Evolutionary conservation across 2,888 invertebrate species (phyloP).

Genomic region (Nomada ferruginata): DNA sequence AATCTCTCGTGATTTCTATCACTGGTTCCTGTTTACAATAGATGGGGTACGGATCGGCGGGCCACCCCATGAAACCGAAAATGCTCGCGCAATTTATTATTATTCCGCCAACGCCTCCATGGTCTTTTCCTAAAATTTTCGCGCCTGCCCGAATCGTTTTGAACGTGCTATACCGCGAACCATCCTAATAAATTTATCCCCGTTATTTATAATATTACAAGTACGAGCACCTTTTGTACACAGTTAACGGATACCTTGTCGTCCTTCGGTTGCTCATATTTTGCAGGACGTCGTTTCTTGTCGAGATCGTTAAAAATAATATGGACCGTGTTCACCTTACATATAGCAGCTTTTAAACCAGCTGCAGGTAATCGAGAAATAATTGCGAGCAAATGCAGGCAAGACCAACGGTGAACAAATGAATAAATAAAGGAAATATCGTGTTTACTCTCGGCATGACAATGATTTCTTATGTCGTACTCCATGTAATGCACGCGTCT

Average conservation of each 20-base stretch:
- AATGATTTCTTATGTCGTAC: slow-evolving; percentile 79
- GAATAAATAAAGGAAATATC: neutral
- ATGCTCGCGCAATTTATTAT: slow-evolving; percentile 88
- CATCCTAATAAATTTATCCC: neutral
- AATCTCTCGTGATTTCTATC: slow-evolving; percentile 66
- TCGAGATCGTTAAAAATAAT: slow-evolving; percentile 75
- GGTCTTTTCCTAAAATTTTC: slow-evolving; percentile 82
- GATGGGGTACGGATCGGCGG: slow-evolving; percentile 69
- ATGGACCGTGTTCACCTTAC: slow-evolving; percentile 62
- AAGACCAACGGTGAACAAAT: no score
- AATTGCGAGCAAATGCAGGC: neutral
- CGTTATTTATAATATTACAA: neutral
- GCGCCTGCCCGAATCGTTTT: slow-evolving; percentile 76
- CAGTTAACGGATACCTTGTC: neutral
- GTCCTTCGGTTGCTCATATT: neutral
- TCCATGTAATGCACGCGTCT: slow-evolving; percentile 78
- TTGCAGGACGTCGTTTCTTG: slow-evolving; percentile 23
- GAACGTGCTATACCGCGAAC: slow-evolving; percentile 59
- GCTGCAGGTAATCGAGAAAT: slow-evolving; percentile 42
- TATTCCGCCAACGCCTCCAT: slow-evolving; percentile 85
- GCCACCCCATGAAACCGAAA: slow-evolving; percentile 84
- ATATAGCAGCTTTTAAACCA: slow-evolving; percentile 55
- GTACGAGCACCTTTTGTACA: neutral
- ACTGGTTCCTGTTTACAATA: slow-evolving; percentile 72
- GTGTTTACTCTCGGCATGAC: slow-evolving; percentile 80